Evolutionary conservation across 2,113 vertebrate species (phyloP), one percentile per base, ranked within the genome.

Genomic region (Lanius ludovicianus): DNA sequence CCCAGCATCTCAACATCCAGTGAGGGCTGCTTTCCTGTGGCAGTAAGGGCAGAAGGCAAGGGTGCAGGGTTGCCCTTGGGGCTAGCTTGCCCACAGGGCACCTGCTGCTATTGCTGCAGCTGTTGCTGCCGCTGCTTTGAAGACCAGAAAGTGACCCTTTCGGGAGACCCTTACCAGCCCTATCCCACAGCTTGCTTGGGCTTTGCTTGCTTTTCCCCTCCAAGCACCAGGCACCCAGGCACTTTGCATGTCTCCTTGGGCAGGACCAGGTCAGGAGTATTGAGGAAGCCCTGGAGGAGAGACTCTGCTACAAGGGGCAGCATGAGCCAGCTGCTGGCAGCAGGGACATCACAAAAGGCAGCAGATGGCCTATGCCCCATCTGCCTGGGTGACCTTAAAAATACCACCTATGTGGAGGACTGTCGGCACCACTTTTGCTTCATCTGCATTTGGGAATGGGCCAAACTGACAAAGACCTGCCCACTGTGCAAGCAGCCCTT

Each of bases 401-500:
- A 69, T 13, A 25, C 47, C 25, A 69, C 87, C n/a, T 69, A 9
- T 1, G 41, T 35, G 35, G 79, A 90, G 14, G 41, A 9, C 21
- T 90, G 87, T 18, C 3, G 1, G 25, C 87, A 90, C 27, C 6
- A 5, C 30, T 90, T 90, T 37, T 90, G 70, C 70, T 76, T 76
- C 12, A 0, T 83, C 41, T 90, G 87, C n/a, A 90, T 90, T 27
- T 2, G 14, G 8, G 87, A 90, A 55, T 76, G 87, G 87, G 87
- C 79, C 55, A 83, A 76, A 15, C 30, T 76, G 55, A 60, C 79
- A 13, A 31, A 55, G 70, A 76, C 47, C 47, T 90, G 87, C 70
- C 87, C 87, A 3, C 55, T 90, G 41, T 90, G 87, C 70, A 90
- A 90, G 55, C 30, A 42, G 21, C 70, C 87, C 41, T 76, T 90